Percentiles rank a stretch among this genome's conserved stretches.
Conservation (phyloP, 2,797 vertebrate genomes). For the Pipistrellus kuhlii region DNA sequence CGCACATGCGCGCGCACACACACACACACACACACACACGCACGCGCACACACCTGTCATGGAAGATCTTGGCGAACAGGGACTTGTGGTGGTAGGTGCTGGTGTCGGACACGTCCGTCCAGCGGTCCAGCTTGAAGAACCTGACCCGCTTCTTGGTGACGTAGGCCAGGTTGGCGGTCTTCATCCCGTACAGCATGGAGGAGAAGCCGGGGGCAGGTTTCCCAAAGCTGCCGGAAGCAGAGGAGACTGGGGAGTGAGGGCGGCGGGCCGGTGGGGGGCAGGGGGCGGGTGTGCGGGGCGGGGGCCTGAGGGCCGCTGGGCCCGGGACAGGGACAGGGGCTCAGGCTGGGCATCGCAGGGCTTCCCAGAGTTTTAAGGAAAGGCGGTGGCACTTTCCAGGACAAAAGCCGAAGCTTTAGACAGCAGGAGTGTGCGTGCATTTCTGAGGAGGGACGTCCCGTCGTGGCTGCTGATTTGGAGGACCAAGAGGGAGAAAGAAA, state of each 20-base stretch:
- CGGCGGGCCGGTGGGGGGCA: neutral
- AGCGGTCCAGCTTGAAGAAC: conserved; percentile 86
- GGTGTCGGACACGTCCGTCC: conserved; percentile 55
- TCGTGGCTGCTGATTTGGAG: neutral
- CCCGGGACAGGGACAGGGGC: neutral
- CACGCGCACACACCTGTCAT: conserved; percentile 76
- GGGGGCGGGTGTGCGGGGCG: neutral
- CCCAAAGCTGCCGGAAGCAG: conserved; percentile 83
- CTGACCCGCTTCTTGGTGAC: conserved; percentile 78
- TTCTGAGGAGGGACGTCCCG: conserved; percentile 33
- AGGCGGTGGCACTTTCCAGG: neutral
- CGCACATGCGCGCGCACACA: too few relatives aligned
- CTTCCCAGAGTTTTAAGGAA: conserved; percentile 12
- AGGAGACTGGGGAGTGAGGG: conserved; percentile 77
- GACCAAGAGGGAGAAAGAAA: conserved; percentile 49
- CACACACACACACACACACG: neutral
- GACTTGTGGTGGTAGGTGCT: conserved; percentile 76
- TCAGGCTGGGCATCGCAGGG: neutral
- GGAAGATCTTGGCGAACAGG: conserved; percentile 78
- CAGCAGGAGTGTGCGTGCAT: neutral
- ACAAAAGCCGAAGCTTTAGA: neutral
- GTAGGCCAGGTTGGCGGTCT: conserved; percentile 69
- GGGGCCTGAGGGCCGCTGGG: neutral
- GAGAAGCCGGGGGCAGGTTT: conserved; percentile 89
- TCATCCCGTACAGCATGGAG: conserved; percentile 87